Evolutionary conservation across 2,113 vertebrate genomes (phyloP), one percentile per base, ranked within the genome.

Genomic region (Toxostoma redivivum): DNA sequence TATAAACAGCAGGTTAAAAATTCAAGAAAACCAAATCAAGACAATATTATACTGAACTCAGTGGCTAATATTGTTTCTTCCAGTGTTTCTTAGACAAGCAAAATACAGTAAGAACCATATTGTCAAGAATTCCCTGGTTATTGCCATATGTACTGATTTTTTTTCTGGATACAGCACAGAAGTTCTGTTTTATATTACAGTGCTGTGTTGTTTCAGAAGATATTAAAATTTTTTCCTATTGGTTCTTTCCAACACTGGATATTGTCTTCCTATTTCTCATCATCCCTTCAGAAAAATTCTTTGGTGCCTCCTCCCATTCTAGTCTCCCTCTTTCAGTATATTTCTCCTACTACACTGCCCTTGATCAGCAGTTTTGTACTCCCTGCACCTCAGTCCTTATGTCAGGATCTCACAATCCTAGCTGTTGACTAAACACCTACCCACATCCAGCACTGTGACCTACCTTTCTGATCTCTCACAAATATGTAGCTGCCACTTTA

Each of bases 401-500:
- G 88, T 78, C 86, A 94, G 56, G 51, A 95, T 94, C 64, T 71
- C 91, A 92, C 91, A 88, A 3, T 74, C 51, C 25, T 93, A 42
- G 86, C 74, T 88, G 91, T 81, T 93, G 92, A 70, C 76, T 92
- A 74, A 97, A 95, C 92, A 94, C 86, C 88, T 88, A 92, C 91
- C 91, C 83, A 92, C 79, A 66, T 30, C 48, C 80, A 88, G 73
- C 72, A 74, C 8, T 84, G 60, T 88, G 95, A 94, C 92, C 95
- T 94, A 86, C 86, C 94, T 95, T 97, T 60, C 78, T 61, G 56
- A 81, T 92, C 86, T 78, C 58, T 88, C 67, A 73, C 3, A 0
- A 83, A 78, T 37, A 24, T 64, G 69, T 70, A 94, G 72, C 44
- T 91, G 77, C 47, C 86, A 92, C 82, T 92, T 93, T 45, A 86